Evolutionary conservation across 1,140 invertebrate species (phyloP), one percentile per base, ranked within the genome.

Genomic region (Dysdera silvatica): DNA sequence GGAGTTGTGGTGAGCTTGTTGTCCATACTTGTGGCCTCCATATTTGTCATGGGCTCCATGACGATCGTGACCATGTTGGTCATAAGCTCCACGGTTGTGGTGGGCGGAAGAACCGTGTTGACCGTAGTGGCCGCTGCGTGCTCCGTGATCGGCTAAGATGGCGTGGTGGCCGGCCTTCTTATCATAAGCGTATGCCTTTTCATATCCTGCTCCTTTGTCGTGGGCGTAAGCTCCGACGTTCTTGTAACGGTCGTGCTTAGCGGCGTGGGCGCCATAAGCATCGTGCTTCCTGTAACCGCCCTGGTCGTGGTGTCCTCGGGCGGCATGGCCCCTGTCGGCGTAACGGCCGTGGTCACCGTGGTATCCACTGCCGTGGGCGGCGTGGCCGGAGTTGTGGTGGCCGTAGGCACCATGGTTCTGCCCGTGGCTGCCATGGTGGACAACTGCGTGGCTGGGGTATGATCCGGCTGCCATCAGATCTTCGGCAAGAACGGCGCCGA

Each of bases 161-260:
- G 20, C 51, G 20, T 65, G 63, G 56, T 60, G 40, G 14, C 63
- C 63, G 51, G 63, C 63, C 45, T 59, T 52, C 54, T 65, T 65
- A 49, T 65, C 63, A 41, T 65, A 65, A 31, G 63, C 63, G 63
- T 65, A 65, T 14, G 62, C 62, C 47, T 55, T 57, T 51, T 57
- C 55, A 48, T 65, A 65, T 57, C 62, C 62, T 14, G 62, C 57
- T 41, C 63, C 63, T 54, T 57, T 8, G 12, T 29, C 5, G 14
- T 3, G 10, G 3, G 18, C 56, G 40, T 59, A 65, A 24, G 55
- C 55, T 18, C 56, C 56, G 26, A 26, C n/a, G 18, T 65, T 54
- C 12, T 29, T 49, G 63, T 60, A 59, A 3, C 33, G 57, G 33
- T 47, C 55, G 24, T 64, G 49, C 52, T 35, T 18, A 35, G 61